Evolutionary conservation across 2,888 invertebrate genomes (phyloP).

Genomic region (Drosophila engyochracea): DNA sequence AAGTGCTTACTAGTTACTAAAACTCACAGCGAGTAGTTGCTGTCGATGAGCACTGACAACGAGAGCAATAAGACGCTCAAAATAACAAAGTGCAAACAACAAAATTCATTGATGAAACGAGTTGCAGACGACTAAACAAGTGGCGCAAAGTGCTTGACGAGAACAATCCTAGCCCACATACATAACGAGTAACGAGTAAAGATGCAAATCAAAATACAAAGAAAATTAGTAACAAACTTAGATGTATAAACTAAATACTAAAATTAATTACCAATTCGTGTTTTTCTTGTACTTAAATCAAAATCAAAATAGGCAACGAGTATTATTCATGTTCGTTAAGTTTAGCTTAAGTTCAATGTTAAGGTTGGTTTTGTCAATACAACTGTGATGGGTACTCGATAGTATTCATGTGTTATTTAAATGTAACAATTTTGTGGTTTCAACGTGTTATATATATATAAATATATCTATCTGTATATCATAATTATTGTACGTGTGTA

Average conservation of each 20-base stretch:
- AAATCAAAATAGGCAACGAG: slow-evolving; percentile 36
- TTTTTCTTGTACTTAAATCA: slow-evolving; percentile 49
- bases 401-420: slow-evolving; percentile 37
- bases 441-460: slow-evolving; percentile 29
- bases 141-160: slow-evolving; percentile 17
- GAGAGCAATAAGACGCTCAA: not conserved
- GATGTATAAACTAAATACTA: slow-evolving; percentile 41
- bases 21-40: not conserved
- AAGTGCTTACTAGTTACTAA: not conserved
- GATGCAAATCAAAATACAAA: slow-evolving; percentile 19
- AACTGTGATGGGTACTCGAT: slow-evolving; percentile 37
- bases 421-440: slow-evolving; percentile 25
- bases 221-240: slow-evolving; percentile 70
- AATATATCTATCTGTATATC: not conserved
- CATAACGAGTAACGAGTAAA: slow-evolving; percentile 35
- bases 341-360: slow-evolving; percentile 58
- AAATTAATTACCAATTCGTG: slow-evolving; percentile 69
- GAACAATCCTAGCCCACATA: slow-evolving; percentile 21
- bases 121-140: not conserved
- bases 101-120: not conserved
- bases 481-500: slow-evolving; percentile 1
- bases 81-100: not conserved
- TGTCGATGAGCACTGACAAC: not conserved
- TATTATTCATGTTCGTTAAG: slow-evolving; percentile 39
- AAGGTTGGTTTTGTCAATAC: slow-evolving; percentile 37